Evolutionary conservation across 53 echinoderm and acorn worm genomes (phyloP), one percentile per base, ranked within the genome.

Genomic region (Mesocentrotus franciscanus): DNA sequence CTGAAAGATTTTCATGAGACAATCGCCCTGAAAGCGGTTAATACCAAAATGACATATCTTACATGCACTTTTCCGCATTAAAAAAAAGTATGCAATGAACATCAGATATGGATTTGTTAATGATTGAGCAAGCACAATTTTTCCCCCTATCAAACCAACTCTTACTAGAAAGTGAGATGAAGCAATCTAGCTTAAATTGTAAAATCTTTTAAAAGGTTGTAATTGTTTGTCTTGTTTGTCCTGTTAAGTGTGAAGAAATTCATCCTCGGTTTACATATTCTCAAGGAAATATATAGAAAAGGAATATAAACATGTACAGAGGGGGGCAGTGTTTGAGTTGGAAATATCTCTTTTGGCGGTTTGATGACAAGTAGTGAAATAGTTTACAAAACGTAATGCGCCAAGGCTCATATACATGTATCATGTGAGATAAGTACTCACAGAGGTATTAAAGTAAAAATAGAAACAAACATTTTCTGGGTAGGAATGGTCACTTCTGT

Each of bases 381-480:
- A 76, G 1, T 76, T 33, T 32, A 32, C 11, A 76, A 76, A 76
- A 76, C 4, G 12, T 14, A 14, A 32, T 76, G 14, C 64, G 20
- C 13, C 13, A 10, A 76, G 76, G 9, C 33, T 32, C 76, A 32
- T 30, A 76, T 76, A 4, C 76, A 39, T 13, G 16, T 16, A 81
- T 81, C 81, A 8, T 42, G 12, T 42, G 42, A 42, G 22, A 22
- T 81, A 8, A 14, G 22, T 36, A 8, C 20, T 39, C 32, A 9
- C 32, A 20, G 18, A 39, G 22, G 18, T 81, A 13, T 39, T 81
- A 8, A 81, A 39, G 57, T 58, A 57, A 58, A 56, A 13, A 87
- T 58, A 57, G 87, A 87, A 87, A 56, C 58, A 87, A 58, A 16
- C 22, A 22, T 81, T 81, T 81, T 81, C 81, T 81, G 36, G 20